phyloP scores from a whole-genome alignment of 2,888 invertebrate genomes.

The Colostygia pectinataria region DNA sequence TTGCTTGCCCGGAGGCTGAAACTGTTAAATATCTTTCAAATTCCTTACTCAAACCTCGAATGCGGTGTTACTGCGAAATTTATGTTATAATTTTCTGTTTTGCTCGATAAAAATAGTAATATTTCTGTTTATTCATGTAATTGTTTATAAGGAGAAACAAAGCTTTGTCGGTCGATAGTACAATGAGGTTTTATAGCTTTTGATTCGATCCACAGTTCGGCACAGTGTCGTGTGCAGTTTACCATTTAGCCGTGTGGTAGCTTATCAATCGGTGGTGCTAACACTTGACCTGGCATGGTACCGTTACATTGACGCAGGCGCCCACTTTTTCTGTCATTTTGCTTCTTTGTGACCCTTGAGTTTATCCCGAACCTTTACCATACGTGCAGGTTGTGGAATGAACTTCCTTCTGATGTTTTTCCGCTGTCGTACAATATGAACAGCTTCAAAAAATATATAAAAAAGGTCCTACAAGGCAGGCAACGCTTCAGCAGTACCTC shows the following conservation, averaged over 20 bases:
- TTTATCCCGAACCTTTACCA: background rate
- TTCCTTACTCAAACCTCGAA: constrained; percentile 12
- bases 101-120: constrained; percentile 68
- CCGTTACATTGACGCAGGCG: constrained; percentile 30
- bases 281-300: constrained; percentile 42
- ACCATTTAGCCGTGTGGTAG: constrained; percentile 37
- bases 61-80: constrained; percentile 8
- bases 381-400: too few species aligned
- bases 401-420: too few species aligned
- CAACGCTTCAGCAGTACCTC: too few species aligned
- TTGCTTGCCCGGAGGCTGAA: constrained; percentile 59
- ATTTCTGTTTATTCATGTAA: constrained; percentile 72
- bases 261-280: constrained; percentile 20
- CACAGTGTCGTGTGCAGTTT: constrained; percentile 8
- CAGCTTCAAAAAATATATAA: too few species aligned
- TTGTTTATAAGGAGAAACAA: constrained; percentile 67
- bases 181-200: constrained; percentile 57
- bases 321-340: constrained; percentile 24
- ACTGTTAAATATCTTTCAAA: constrained; percentile 39
- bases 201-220: constrained; percentile 60
- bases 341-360: constrained; percentile 17
- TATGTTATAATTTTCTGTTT: constrained; percentile 26
- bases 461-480: too few species aligned
- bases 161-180: constrained; percentile 64
- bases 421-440: too few species aligned